Conservation (phyloP, 2,797 vertebrate species). For the Borostomias antarcticus region DNA sequence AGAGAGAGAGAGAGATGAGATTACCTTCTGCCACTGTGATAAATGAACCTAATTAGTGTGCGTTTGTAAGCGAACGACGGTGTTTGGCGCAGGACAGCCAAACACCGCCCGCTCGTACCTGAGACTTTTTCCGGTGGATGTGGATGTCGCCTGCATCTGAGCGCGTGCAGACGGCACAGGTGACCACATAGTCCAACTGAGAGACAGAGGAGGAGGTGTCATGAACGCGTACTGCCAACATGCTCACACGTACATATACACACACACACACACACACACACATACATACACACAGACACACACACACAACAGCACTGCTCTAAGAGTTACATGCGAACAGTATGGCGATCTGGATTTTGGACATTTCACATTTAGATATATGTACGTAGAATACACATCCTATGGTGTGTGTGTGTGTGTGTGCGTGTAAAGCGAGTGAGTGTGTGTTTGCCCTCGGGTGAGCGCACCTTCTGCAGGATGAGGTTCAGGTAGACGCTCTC, state of each 20-base stretch:
- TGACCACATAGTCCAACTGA: slow-evolving; percentile 96
- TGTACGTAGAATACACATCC: too few relatives aligned
- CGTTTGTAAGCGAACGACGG: too few relatives aligned
- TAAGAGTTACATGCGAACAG: too few relatives aligned
- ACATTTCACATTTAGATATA: too few relatives aligned
- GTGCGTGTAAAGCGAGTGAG: too few relatives aligned
- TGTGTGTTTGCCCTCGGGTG: background rate
- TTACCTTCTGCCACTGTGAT: background rate
- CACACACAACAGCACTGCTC: too few relatives aligned
- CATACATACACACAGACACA: too few relatives aligned
- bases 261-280: background rate
- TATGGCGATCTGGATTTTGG: too few relatives aligned
- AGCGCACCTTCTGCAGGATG: slow-evolving; percentile 91
- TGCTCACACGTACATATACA: too few relatives aligned
- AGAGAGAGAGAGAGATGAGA: slow-evolving; percentile 2
- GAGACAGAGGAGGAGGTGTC: background rate
- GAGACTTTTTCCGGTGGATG: slow-evolving; percentile 96
- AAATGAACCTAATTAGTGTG: background rate
- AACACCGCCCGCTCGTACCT: slow-evolving; percentile 83
- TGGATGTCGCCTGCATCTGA: slow-evolving; percentile 95
- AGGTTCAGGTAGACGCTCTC: slow-evolving; percentile 98
- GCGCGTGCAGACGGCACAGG: slow-evolving; percentile 95
- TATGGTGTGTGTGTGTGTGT: too few relatives aligned
- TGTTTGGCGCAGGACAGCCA: too few relatives aligned
- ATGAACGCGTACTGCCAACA: background rate